Conservation (phyloP, 2,797 vertebrate genomes). For the Melanotaenia maccullochi region DNA sequence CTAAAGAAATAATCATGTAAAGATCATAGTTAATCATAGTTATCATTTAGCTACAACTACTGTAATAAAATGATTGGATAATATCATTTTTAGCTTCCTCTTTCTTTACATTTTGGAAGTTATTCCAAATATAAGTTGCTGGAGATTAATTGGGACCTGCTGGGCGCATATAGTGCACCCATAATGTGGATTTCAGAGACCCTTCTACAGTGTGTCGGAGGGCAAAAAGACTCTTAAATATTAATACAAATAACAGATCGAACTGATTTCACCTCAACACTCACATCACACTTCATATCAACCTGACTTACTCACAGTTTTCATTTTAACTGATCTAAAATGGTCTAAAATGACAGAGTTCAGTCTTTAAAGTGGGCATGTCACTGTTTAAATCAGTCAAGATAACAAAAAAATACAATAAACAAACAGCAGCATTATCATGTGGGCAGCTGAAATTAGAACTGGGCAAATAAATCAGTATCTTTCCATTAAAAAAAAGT, state of each 20-base stretch:
- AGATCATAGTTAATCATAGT: neutral
- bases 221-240: neutral
- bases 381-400: no score
- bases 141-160: neutral
- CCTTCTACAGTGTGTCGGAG: neutral
- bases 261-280: neutral
- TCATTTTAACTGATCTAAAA: no score
- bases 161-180: neutral
- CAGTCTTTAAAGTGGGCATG: no score
- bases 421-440: no score
- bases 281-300: neutral
- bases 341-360: no score
- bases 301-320: no score
- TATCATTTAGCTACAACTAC: constrained; percentile 1
- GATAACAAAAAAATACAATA: no score
- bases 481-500: neutral
- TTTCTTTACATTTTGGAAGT: constrained; percentile 33
- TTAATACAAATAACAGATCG: neutral
- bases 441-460: neutral
- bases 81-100: constrained; percentile 16
- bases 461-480: neutral
- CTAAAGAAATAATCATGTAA: no score
- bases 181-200: neutral
- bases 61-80: constrained; percentile 21
- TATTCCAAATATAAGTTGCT: neutral